Evolutionary conservation across 2,113 vertebrate genomes (phyloP).

Genomic region (Loxodonta africana): DNA sequence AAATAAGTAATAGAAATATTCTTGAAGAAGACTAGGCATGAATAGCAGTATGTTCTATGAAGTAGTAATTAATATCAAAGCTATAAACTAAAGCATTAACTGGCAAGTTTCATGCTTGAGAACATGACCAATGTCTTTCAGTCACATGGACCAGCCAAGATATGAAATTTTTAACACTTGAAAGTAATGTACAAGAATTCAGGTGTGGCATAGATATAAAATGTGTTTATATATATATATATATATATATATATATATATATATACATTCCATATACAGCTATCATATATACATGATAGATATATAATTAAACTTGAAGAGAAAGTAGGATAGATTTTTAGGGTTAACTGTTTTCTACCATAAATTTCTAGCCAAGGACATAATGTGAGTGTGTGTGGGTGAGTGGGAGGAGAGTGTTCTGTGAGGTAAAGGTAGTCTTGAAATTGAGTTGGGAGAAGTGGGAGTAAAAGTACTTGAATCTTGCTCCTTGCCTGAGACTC

Average conservation of each 20-base stretch:
- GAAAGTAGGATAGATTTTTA: not conserved
- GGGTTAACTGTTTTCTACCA: not conserved
- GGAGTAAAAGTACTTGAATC: rapidly evolving
- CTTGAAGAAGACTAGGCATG: not conserved
- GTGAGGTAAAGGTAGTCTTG: not conserved
- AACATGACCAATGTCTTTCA: not conserved
- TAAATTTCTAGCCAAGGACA: not conserved
- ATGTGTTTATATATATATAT: no score
- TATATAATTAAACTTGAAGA: not conserved
- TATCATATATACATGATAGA: no score
- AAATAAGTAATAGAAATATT: not conserved
- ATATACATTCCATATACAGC: no score
- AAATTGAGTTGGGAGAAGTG: not conserved
- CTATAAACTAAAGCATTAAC: not conserved
- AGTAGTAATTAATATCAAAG: not conserved
- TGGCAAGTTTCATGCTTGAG: not conserved
- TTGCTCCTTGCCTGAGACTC: not conserved
- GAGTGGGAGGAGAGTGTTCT: not conserved
- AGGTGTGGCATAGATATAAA: not conserved
- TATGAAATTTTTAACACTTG: not conserved
- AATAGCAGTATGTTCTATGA: not conserved
- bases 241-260: no score
- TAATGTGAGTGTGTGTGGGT: not conserved
- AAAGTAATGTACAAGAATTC: not conserved
- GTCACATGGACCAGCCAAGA: not conserved